Base-by-base conservation (phyloP, 2,888 invertebrate genomes). In the Zhengitettix transpicula region DNA sequence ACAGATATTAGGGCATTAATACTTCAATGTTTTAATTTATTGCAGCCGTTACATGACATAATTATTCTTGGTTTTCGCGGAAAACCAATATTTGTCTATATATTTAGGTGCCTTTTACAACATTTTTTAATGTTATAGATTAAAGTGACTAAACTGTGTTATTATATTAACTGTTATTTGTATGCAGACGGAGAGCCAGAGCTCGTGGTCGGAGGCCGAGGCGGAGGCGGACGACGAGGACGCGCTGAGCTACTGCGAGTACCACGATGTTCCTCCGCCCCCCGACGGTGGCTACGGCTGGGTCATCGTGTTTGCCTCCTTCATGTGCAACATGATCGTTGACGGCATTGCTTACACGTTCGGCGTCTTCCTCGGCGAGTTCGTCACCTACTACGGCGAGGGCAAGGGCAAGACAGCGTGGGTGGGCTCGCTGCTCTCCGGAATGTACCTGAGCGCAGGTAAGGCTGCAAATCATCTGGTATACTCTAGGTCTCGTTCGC, bases 291-390 rank as follows among this genome's bases (percentile, higher is more conserved):
- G 95, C 57, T 93, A 89, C 76, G 91, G 91, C 62, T 92, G 91
- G 92, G 85, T 96, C 69, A 89, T 99, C 70, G 96, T 97, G 59
- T 85, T 92, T 69, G 94, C 95, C 58, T 94, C 95, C 54, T 96
- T 99, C 75, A 85, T 97, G 84, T 94, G 94, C 76, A 97, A 98
- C 81, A 83, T 98, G 79, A 89, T 98, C 67, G 95, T 99, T 60
- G 98, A 99, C 74, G 99, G 94, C 67, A 94, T 99, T 64, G 92
- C 95, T n/a, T 98, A 97, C 75, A 93, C 96, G 10, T 99, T 98
- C 74, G 97, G 98, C 58, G 88, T 97, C 70, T 92, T 93, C 77
- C 80, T 93, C 55, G 80, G 82, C 41, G 84, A 88, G 69, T 85
- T 93, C 68, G 88, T 88, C 63, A 76, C 74, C 2, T 84, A 84